Evolutionary conservation across 2,888 invertebrate species (phyloP), one percentile per base, ranked within the genome.

Genomic region (Neelides folsomi): DNA sequence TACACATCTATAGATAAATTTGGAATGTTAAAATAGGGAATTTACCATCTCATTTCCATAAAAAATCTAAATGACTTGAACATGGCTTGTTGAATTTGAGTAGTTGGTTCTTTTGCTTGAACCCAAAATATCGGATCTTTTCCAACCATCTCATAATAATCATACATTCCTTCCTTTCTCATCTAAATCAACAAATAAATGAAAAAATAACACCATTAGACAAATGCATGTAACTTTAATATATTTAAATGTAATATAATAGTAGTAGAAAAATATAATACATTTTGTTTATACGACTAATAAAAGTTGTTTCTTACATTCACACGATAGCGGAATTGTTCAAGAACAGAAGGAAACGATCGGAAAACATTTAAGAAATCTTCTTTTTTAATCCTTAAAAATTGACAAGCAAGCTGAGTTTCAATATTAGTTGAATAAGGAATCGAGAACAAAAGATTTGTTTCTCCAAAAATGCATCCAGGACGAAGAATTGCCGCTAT

Each of bases 381-480:
- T 36, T 54, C 54, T 43, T 61, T 61, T 15, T 54, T 49, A 2
- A 63, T 13, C 27, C 56, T 48, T 7, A 63, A 47, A 19, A 63
- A 52, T 44, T 63, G 63, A 27, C 63, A 63, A 20, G 59, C 58
- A 37, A 59, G 56, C 34, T 55, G 49, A 1, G 63, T 63, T 49
- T 63, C 63, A 1, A 63, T 51, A 5, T 54, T 57, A 1, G 58
- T 54, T 9, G 57, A 52, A 39, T 63, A 57, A 0, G 63, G 63
- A 39, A 51, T 61, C 1, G 59, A 60, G 34, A 63, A 63, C 12
- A 63, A 54, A 1, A 63, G 44, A 42, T 57, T 61, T 2, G 51
- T 44, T 53, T 63, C 63, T 15, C 63, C 59, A 49, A 63, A 56
- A 16, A 61, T 52, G 16, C 57, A 58, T 1, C 63, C 63, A 4